These are phyloP conservation scores for Cricetomys ansorgei DNA, from an alignment of 2,113 vertebrate species.

Conservation along the genomic window DNA sequence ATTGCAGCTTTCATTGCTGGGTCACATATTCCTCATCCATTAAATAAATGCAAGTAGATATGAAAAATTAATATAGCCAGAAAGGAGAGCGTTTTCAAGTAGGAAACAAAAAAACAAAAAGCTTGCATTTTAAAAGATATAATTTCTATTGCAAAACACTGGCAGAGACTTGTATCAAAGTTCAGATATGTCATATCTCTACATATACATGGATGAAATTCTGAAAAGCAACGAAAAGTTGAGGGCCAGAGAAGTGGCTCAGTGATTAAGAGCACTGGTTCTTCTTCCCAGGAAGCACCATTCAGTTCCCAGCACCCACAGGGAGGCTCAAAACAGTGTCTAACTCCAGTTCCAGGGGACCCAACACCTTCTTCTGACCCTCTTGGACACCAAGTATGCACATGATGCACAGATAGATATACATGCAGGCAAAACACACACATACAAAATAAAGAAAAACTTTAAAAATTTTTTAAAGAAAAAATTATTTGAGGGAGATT, in stretches of 20 bases:
- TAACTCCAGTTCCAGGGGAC: neutral
- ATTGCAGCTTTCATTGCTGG: constrained; percentile 66
- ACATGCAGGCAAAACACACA: neutral
- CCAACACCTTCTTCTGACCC: neutral
- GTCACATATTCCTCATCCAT: constrained; percentile 45
- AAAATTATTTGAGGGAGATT: neutral
- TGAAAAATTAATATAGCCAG: constrained; percentile 59
- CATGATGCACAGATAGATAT: neutral
- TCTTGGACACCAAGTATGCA: neutral
- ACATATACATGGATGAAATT: neutral
- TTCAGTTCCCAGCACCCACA: neutral
- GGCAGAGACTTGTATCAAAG: neutral
- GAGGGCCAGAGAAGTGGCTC: neutral
- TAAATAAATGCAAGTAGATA: constrained; percentile 52
- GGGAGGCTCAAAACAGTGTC: neutral
- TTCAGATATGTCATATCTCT: neutral
- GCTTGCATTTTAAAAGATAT: constrained; percentile 53
- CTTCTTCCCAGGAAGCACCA: neutral
- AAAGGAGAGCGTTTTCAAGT: constrained; percentile 49
- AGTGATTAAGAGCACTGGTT: neutral
- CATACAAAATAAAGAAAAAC: neutral
- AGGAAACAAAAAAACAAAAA: constrained; percentile 44
- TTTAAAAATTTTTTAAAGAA: neutral
- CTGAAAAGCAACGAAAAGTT: neutral
- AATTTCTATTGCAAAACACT: constrained; percentile 53